Evolutionary conservation across 2,113 vertebrate genomes (phyloP).

Genomic region (Marmota flaviventris): DNA sequence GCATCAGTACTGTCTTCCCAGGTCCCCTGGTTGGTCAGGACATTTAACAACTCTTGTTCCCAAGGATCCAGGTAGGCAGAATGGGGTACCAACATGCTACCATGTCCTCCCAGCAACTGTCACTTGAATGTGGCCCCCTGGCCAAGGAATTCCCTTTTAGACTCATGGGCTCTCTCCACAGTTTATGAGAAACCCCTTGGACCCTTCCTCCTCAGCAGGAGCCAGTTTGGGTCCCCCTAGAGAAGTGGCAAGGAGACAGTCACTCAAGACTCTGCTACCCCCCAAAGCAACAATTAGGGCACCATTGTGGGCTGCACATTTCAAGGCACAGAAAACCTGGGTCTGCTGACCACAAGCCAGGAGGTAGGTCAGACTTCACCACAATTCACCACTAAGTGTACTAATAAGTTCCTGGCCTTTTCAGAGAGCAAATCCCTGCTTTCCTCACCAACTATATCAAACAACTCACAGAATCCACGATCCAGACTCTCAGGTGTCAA

Average conservation of each 20-base stretch:
- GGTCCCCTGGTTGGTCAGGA: neutral
- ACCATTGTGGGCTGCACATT: neutral
- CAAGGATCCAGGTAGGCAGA: neutral
- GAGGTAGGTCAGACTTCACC: neutral
- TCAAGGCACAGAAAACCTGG: neutral
- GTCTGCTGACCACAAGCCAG: neutral
- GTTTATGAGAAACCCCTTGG: neutral
- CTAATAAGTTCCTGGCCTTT: neutral
- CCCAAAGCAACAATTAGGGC: rapidly evolving
- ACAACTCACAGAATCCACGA: neutral
- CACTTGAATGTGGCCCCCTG: neutral
- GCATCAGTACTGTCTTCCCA: neutral
- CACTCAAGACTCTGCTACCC: neutral
- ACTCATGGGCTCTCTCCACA: neutral
- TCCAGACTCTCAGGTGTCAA: neutral
- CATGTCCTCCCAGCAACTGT: neutral
- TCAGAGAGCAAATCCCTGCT: neutral
- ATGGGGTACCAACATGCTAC: neutral
- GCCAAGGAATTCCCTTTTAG: constrained; percentile 29
- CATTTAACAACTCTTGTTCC: neutral
- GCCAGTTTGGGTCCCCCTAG: neutral
- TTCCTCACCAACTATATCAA: neutral
- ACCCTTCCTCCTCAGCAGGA: neutral
- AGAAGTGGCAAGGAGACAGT: neutral
- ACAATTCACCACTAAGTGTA: neutral